Percentiles rank a stretch among this genome's conserved stretches.
Evolutionary conservation across 2,888 invertebrate species (phyloP).

Genomic region (Gibbula magus): DNA sequence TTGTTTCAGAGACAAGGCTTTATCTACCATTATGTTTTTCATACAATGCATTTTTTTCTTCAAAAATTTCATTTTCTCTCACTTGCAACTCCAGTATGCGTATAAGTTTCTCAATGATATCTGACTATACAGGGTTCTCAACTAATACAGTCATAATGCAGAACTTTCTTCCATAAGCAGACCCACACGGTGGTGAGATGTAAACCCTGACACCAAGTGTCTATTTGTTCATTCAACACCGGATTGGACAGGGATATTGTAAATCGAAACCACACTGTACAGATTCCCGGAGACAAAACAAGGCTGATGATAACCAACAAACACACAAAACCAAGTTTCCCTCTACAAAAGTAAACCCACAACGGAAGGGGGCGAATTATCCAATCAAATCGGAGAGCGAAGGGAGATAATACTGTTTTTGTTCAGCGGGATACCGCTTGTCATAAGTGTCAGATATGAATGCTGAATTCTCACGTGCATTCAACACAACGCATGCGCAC

Average conservation of each 20-base stretch:
- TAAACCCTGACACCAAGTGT: too few relatives aligned
- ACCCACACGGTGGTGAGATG: too few relatives aligned
- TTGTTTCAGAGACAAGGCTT: too few relatives aligned
- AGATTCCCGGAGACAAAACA: not conserved
- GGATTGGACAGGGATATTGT: not conserved
- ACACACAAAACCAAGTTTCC: not conserved
- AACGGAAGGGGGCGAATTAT: not conserved
- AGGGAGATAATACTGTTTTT: not conserved
- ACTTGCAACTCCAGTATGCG: too few relatives aligned
- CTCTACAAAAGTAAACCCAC: not conserved
- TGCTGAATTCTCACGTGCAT: constrained; percentile 1
- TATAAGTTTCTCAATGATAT: too few relatives aligned
- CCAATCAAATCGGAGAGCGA: constrained; percentile 1
- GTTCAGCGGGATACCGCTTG: not conserved
- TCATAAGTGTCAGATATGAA: constrained; percentile 8
- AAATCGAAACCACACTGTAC: not conserved
- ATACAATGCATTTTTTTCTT: too few relatives aligned
- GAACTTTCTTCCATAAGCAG: too few relatives aligned
- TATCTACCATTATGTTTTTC: too few relatives aligned
- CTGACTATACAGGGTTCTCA: too few relatives aligned
- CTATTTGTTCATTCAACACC: too few relatives aligned
- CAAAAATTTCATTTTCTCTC: too few relatives aligned
- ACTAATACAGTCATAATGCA: too few relatives aligned
- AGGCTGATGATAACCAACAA: not conserved
- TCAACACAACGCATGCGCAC: not conserved